A percentile compares a stretch with the other conserved stretches of the same genome.
Conservation (phyloP, 1,140 invertebrate species). For the Sitobion miscanthi region DNA sequence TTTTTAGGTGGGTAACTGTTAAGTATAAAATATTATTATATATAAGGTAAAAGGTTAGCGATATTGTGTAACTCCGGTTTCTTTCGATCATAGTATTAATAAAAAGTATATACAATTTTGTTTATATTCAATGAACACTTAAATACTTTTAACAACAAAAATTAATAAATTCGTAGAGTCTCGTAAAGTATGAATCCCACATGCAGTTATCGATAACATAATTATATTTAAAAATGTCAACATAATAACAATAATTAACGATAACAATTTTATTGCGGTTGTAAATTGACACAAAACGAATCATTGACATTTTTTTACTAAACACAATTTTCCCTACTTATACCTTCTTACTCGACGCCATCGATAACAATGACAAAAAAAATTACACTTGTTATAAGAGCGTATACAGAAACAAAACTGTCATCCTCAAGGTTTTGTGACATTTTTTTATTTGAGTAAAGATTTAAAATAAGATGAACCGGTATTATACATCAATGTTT, state of each 20-base stretch:
- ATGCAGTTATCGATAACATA: not conserved
- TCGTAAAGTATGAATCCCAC: not conserved
- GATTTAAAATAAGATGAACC: not conserved
- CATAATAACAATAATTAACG: not conserved
- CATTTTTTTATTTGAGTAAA: not conserved
- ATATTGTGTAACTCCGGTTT: not conserved
- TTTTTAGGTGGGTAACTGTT: too few relatives aligned
- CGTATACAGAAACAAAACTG: not conserved
- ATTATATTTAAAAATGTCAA: constrained; percentile 11
- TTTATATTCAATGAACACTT: not conserved
- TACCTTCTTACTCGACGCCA: not conserved
- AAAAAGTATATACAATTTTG: not conserved
- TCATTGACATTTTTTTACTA: not conserved
- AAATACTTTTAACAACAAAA: not conserved
- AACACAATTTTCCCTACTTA: not conserved
- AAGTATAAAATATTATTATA: not conserved
- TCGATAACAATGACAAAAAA: not conserved
- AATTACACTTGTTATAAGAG: not conserved
- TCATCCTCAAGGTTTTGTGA: not conserved
- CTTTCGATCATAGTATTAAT: not conserved
- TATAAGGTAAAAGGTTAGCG: not conserved
- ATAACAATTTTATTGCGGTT: not conserved
- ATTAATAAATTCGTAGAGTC: not conserved
- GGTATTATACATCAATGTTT: not conserved
- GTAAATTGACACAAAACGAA: not conserved